phyloP scores from a whole-genome alignment of 2,113 vertebrate species.

The Ageneiosus marmoratus region DNA sequence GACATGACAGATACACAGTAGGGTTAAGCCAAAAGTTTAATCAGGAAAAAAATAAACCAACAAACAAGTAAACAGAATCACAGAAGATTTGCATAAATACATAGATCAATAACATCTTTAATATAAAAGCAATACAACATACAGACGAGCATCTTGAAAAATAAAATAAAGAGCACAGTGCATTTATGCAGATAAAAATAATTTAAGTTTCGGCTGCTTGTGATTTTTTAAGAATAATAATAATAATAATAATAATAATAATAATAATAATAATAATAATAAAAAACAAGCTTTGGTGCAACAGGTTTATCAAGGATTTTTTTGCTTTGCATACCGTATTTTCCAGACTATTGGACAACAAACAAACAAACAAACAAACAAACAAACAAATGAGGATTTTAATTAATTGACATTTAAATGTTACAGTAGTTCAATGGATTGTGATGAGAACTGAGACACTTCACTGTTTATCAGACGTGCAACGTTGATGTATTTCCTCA shows the following conservation, averaged over 20 bases:
- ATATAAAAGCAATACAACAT: constrained; percentile 64
- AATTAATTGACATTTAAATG: not conserved
- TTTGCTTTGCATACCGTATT: not conserved
- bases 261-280: no score
- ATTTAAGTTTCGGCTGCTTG: constrained; percentile 42
- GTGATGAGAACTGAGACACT: not conserved
- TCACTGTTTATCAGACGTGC: not conserved
- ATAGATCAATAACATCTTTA: constrained; percentile 65
- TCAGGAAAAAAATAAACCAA: constrained; percentile 5
- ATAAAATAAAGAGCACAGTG: constrained; percentile 42
- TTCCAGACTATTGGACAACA: not conserved
- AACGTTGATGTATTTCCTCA: not conserved
- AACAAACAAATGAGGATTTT: not conserved
- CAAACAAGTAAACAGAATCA: constrained; percentile 59
- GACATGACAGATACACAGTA: not conserved
- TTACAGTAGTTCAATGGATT: not conserved
- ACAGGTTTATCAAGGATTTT: not conserved
- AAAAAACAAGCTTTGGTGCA: constrained; percentile 47
- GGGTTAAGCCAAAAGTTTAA: constrained; percentile 60
- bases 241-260: no score
- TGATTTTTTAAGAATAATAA: not conserved
- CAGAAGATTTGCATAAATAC: constrained; percentile 73
- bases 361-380: no score
- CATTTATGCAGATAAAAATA: constrained; percentile 43
- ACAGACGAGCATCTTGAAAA: constrained; percentile 63